phyloP scores from a whole-genome alignment of 2,113 vertebrate genomes.

The Podarcis cretensis region DNA sequence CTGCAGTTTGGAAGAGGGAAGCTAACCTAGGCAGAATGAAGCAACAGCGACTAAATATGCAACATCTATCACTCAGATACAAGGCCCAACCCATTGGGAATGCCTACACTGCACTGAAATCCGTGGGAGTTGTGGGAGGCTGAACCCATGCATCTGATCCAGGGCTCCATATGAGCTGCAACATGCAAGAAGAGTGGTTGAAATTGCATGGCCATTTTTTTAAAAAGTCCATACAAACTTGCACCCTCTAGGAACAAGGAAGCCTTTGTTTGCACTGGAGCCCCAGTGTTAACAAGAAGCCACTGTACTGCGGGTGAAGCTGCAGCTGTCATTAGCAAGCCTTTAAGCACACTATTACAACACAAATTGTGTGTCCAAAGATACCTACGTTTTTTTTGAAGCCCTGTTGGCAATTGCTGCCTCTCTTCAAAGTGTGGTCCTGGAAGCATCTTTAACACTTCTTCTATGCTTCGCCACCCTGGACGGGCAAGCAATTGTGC shows the following conservation, averaged over 20 bases:
- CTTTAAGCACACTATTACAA: neutral
- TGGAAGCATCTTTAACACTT: conserved; percentile 94
- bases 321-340: neutral
- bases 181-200: too few relatives aligned
- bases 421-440: conserved; percentile 97
- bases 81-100: too few relatives aligned
- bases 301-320: too few relatives aligned
- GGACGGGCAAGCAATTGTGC: conserved; percentile 93
- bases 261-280: too few relatives aligned
- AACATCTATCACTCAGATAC: neutral
- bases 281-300: neutral
- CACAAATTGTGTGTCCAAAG: neutral
- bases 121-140: neutral
- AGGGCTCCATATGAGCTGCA: neutral
- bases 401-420: conserved; percentile 88
- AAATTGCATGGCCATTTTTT: too few relatives aligned
- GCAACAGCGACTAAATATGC: too few relatives aligned
- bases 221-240: too few relatives aligned
- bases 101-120: neutral
- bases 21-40: neutral
- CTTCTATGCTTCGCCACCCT: conserved; percentile 97
- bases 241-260: neutral
- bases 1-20: neutral
- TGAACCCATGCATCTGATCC: neutral
- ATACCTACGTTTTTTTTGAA: conserved; percentile 81